Conservation (phyloP, 2,888 invertebrate species). For the Andrena praecox region DNA sequence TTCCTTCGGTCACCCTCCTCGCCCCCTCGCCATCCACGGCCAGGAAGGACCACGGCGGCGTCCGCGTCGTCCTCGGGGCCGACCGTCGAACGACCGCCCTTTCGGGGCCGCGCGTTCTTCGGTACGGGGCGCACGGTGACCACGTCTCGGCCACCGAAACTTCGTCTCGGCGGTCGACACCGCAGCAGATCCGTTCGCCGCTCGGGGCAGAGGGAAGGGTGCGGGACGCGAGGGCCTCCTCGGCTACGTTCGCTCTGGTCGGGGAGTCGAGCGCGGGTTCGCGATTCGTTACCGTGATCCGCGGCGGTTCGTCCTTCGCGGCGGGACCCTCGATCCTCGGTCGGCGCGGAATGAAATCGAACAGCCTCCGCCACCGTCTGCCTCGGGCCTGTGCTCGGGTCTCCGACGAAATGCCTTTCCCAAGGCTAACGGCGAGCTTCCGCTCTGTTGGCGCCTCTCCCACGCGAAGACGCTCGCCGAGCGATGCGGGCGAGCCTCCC, state of each 20-base stretch:
- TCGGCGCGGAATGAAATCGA: slow-evolving; percentile 66
- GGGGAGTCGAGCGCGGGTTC: slow-evolving; percentile 37
- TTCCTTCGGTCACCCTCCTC: neutral
- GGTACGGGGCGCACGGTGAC: slow-evolving; percentile 1
- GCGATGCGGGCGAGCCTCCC: slow-evolving; percentile 33
- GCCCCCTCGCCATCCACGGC: neutral
- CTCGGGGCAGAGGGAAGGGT: neutral
- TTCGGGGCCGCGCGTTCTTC: neutral
- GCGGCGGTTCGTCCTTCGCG: slow-evolving; percentile 64
- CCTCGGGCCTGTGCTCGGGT: slow-evolving; percentile 24
- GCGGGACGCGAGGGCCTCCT: slow-evolving; percentile 1
- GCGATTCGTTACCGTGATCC: slow-evolving; percentile 48
- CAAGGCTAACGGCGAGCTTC: slow-evolving; percentile 28
- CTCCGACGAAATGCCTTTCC: slow-evolving; percentile 21
- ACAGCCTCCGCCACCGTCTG: slow-evolving; percentile 23
- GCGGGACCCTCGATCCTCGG: slow-evolving; percentile 59
- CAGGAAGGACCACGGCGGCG: neutral
- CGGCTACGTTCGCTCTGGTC: slow-evolving; percentile 10
- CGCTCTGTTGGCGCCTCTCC: neutral
- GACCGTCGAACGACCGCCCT: neutral
- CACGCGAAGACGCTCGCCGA: slow-evolving; percentile 17
- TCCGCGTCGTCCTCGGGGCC: neutral
- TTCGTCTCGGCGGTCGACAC: neutral
- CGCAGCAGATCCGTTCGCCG: no score
- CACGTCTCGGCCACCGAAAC: neutral